Base-by-base conservation (phyloP, 2,113 vertebrate species). In the Atrichornis clamosus region DNA sequence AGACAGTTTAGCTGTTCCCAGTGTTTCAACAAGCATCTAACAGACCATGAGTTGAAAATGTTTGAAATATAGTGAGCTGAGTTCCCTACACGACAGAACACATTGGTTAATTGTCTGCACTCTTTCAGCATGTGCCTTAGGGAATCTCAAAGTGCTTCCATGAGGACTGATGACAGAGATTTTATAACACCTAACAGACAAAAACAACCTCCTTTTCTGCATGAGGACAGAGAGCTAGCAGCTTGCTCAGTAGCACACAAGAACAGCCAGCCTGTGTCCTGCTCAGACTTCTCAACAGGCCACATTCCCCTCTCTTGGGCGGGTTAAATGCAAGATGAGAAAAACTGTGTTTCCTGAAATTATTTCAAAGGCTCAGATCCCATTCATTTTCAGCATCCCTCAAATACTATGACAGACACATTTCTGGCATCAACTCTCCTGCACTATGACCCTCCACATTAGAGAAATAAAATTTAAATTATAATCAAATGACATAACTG, bases 81-180 rank as follows among this genome's bases (percentile, higher is more conserved):
- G 47, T 15, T 47, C 64, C 28, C 42, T 53, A 17, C 13, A 23
- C 41, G 65, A 37, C 63, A 84, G 46, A 80, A 86, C 53, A 69
- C 56, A 13, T 4, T 3, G 1, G 49, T 62, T 46, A 81, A 78
- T 6, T 27, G 15, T 7, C 39, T 81, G 59, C 47, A 69, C 50
- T 77, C 69, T 59, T 96, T 56, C 41, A 87, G 67, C 74, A 93
- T 1, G 0, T 64, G 82, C 82, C 90, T 91, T 84, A 82, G 49
- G 73, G 84, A 96, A 87, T 52, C 74, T 90, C 89, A 87, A 64
- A 94, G 55, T 74, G 78, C 65, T 77, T 69, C 91, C 46, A 79
- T 10, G 60, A 90, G 41, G 32, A 74, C 58, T 91, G 79, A 67
- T 18, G 24, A 93, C 90, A 96, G 91, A 92, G 59, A 93, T 75